Conservation (phyloP, 2,113 vertebrate genomes). For the Sus scrofa region T2T-Sscrofa CM000824.6:216345001-216345500, state of each 20-base stretch:
- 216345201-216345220: neutral
- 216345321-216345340: neutral
- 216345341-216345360: neutral
- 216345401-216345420: neutral
- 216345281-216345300: neutral
- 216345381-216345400: neutral
- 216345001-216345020: neutral
- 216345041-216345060: neutral
- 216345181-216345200: neutral
- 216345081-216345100: neutral
- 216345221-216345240: neutral
- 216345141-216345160: rapidly evolving
- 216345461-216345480: neutral
- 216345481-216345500: neutral
- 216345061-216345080: neutral
- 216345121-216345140: neutral
- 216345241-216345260: neutral
- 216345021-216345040: neutral
- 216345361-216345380: neutral
- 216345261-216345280: neutral
- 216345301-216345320: neutral
- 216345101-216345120: neutral
- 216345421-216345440: neutral
- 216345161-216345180: neutral
- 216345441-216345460: neutral